A percentile compares a stretch with the other conserved stretches of the same genome.
Evolutionary conservation across 2,797 vertebrate species (phyloP).

Genomic region (Pantherophis vulpinus): DNA sequence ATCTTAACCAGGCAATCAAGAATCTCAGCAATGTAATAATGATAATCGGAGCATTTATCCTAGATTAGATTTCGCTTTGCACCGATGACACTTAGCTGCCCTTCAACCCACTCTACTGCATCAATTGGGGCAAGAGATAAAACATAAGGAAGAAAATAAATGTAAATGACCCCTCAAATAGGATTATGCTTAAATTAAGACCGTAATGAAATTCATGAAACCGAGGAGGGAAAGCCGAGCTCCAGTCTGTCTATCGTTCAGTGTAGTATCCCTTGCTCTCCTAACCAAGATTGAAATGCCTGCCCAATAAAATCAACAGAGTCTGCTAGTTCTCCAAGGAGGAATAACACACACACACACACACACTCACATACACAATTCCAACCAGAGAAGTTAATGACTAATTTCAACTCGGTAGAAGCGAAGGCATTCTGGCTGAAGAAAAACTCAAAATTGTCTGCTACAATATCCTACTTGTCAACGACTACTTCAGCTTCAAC

Average conservation of each 20-base stretch:
- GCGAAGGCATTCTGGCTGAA: not conserved
- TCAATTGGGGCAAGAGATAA: not conserved
- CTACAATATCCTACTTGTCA: no score
- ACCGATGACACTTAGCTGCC: not conserved
- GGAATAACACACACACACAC: not conserved
- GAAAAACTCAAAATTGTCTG: not conserved
- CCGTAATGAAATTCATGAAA: conserved; percentile 10
- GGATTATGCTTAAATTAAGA: conserved; percentile 23
- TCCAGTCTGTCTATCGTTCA: not conserved
- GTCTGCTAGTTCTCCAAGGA: not conserved
- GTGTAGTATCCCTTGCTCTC: not conserved
- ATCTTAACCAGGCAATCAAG: not conserved
- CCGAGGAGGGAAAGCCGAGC: not conserved
- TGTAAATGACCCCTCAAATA: not conserved
- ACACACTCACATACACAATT: not conserved
- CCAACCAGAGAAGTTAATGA: not conserved
- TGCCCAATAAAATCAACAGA: not conserved
- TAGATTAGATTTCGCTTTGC: not conserved
- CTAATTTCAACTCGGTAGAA: not conserved
- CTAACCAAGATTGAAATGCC: not conserved
- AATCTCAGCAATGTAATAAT: not conserved
- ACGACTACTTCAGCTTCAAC: no score
- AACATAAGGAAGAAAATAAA: not conserved
- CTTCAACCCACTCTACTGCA: not conserved
- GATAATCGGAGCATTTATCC: not conserved